Evolutionary conservation across 1,140 invertebrate genomes (phyloP), one percentile per base, ranked within the genome.

Genomic region (Scaptomyza pallida): DNA sequence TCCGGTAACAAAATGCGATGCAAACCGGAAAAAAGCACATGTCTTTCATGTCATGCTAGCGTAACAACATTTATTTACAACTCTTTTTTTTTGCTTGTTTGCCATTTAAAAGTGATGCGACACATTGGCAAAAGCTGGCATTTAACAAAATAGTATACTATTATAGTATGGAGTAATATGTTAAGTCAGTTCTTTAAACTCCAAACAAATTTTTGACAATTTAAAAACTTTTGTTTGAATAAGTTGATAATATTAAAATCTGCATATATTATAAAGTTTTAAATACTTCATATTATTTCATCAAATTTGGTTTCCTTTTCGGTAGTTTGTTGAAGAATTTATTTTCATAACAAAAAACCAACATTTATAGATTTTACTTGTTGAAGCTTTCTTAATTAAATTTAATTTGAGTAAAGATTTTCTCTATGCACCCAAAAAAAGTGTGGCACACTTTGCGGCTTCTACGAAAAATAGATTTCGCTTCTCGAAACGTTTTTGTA

Each of bases 1-100:
- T 59, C 43, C 5, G 26, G 43, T 45, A 47, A 45, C 43, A 47
- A 59, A 35, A 47, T 47, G 19, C 41, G 41, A 9, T 43, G n/a
- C 41, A 43, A 45, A 47, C 56, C 45, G 43, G 43, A 35, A 47
- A 43, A 37, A 30, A 30, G 6, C 15, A 26, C 6, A 44, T 57
- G 21, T 30, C 15, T 33, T 26, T 40, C 5, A 6, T 17, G 51
- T 33, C 15, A 40, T 9, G 16, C 12, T 4, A 45, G 17, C 55
- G 55, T 23, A 37, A 59, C 23, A 12, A 45, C 16, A n/a, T 17
- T 17, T 43, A 17, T 35, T 23, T 23, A 10, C 17, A 55, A 26
- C 6, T 13, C 23, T 21, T 4, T 10, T 26, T 4, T 10, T 26
- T 21, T 44, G 19, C 23, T 26, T 19, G 1, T 19, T n/a, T 57